Evolutionary conservation across 53 echinoderm and acorn worm species (phyloP).

Genomic region (Holothuria scabra): DNA sequence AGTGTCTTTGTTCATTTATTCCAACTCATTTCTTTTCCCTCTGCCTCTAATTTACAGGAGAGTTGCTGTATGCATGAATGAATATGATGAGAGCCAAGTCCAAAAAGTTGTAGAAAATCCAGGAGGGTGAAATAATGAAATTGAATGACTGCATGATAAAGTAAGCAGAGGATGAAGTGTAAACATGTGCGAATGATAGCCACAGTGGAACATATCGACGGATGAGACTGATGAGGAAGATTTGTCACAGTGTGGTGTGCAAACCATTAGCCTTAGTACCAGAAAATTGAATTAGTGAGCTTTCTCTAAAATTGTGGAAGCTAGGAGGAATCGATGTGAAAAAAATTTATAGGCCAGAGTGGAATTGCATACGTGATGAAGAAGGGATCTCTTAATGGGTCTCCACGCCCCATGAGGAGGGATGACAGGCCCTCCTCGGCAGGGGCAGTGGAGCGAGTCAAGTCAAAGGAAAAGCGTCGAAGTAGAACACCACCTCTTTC

Average conservation of each 20-base stretch:
- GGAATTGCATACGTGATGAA: neutral
- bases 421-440: slow-evolving; percentile 39
- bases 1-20: neutral
- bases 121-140: slow-evolving; percentile 2
- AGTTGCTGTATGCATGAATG: slow-evolving; percentile 17
- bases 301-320: slow-evolving; percentile 22
- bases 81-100: neutral
- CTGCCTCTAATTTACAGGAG: slow-evolving; percentile 14
- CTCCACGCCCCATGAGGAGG: slow-evolving; percentile 34
- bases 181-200: slow-evolving; percentile 9
- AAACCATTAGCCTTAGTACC: too few relatives aligned
- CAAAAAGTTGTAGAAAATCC: slow-evolving; percentile 12
- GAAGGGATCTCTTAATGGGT: slow-evolving; percentile 35
- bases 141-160: neutral
- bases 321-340: neutral
- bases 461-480: slow-evolving; percentile 34
- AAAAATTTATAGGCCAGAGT: slow-evolving; percentile 18
- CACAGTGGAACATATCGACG: neutral
- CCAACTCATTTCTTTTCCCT: slow-evolving; percentile 5
- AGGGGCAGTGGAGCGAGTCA: slow-evolving; percentile 40
- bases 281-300: slow-evolving; percentile 15
- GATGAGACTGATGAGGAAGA: neutral
- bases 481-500: slow-evolving; percentile 25
- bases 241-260: too few relatives aligned
- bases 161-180: slow-evolving; percentile 15